Evolutionary conservation across 1,140 invertebrate species (phyloP), one percentile per base, ranked within the genome.

Genomic region (Temnothorax nylanderi): DNA sequence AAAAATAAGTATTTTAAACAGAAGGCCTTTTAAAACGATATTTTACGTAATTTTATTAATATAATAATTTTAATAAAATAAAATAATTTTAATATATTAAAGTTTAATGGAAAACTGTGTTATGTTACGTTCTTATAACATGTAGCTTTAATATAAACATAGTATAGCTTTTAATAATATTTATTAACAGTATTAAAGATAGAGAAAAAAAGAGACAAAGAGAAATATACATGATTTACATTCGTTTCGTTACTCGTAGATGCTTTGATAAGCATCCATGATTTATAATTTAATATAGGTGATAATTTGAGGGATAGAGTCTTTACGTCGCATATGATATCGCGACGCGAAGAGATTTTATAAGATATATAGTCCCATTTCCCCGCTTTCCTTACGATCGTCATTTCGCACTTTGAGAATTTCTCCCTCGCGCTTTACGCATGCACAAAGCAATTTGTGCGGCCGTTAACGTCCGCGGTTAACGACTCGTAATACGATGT

Each of bases 401-500:
- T 51, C 26, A 74, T 82, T 49, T 74, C 32, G 26, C 41, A 58
- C 67, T 32, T 72, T 82, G 80, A 74, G 21, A 71, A 69, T 72
- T 72, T 60, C 65, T 60, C 41, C 3, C 13, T 60, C 64, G n/a
- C n/a, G 41, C 32, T 69, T 65, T 60, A 81, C 44, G 13, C 21
- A 10, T 26, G 62, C 26, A 41, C 41, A n/a, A 47, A 74, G 80
- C 80, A 74, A 74, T 74, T 74, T 58, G 54, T 60, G 54, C 67
- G 80, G 41, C 41, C 67, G 41, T 82, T 82, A 82, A 82, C 41
- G 54, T 84, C 56, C 44, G 54, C 54, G 41, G 67, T 84, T 84
- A 84, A 82, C 80, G 69, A 84, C 80, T 74, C 37, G 8, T 60
- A 74, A 54, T 75, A 74, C 18, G 32, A 84, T 84, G 80, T 74